A percentile compares a stretch with the other conserved stretches of the same genome.
These are phyloP conservation scores for Agrotis segetum DNA, from an alignment of 2,888 invertebrate genomes.

Conservation along the genomic window DNA sequence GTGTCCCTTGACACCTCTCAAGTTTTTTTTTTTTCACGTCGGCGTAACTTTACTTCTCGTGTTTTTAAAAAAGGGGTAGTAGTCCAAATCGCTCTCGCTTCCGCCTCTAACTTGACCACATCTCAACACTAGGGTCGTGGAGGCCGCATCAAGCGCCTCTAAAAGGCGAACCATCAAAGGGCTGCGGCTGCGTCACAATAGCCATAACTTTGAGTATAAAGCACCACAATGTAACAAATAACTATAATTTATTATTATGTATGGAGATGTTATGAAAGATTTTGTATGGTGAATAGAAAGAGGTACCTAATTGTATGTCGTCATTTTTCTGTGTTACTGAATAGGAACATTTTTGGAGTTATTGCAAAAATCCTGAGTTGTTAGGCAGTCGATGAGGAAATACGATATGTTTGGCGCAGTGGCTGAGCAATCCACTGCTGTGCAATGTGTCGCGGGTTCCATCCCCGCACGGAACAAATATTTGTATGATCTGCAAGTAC, in stretches of 20 bases:
- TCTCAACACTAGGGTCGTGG: slow-evolving; percentile 36
- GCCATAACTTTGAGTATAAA: slow-evolving; percentile 14
- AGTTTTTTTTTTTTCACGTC: no score
- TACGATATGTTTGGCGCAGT: no score
- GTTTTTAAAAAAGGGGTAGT: no score
- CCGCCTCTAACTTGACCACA: slow-evolving; percentile 5
- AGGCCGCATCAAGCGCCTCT: slow-evolving; percentile 19
- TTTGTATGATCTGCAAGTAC: no score
- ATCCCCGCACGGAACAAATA: no score
- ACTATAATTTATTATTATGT: slow-evolving; percentile 41
- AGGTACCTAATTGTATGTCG: neutral
- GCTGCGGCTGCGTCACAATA: slow-evolving; percentile 33
- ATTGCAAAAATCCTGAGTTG: neutral
- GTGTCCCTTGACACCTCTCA: no score
- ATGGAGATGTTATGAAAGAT: slow-evolving; percentile 32
- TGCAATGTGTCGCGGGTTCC: no score
- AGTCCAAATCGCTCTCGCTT: slow-evolving; percentile 32
- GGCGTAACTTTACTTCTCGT: no score
- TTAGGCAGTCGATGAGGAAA: no score
- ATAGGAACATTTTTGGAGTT: neutral
- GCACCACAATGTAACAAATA: slow-evolving; percentile 42
- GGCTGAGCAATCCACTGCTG: no score
- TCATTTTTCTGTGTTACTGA: neutral
- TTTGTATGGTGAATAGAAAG: slow-evolving; percentile 10
- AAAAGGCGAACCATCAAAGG: slow-evolving; percentile 51